Conservation (phyloP, 2,797 vertebrate species). For the Enteromius afrohamiltoni region DNA sequence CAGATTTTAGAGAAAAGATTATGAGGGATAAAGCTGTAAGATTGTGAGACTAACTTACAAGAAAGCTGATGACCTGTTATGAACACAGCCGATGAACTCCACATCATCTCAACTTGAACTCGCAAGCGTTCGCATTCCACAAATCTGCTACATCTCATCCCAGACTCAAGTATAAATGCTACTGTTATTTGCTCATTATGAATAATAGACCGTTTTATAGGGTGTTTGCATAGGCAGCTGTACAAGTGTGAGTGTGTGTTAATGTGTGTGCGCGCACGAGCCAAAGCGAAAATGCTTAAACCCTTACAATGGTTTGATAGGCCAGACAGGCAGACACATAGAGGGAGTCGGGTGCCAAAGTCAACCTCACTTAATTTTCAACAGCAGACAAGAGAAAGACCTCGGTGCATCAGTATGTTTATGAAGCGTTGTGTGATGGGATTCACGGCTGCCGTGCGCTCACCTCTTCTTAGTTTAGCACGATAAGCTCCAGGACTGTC, state of each 20-base stretch:
- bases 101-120: not conserved
- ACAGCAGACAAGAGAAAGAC: constrained; percentile 54
- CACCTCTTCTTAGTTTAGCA: constrained; percentile 49
- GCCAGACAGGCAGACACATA: constrained; percentile 55
- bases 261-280: constrained; percentile 13
- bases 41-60: constrained; percentile 61
- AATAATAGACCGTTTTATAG: constrained; percentile 64
- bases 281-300: constrained; percentile 52
- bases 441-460: constrained; percentile 47
- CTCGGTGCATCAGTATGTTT: constrained; percentile 58
- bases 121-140: not conserved
- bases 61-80: constrained; percentile 60
- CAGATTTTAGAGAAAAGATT: constrained; percentile 52
- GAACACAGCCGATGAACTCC: constrained; percentile 7
- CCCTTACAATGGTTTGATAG: constrained; percentile 53
- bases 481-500: constrained; percentile 43
- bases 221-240: constrained; percentile 62
- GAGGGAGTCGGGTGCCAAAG: constrained; percentile 58
- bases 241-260: constrained; percentile 59
- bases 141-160: constrained; percentile 28
- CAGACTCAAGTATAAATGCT: constrained; percentile 53
- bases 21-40: constrained; percentile 48
- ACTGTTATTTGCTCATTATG: constrained; percentile 59
- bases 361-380: constrained; percentile 62
- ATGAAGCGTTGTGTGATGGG: constrained; percentile 44